These are phyloP conservation scores for Polyommatus icarus DNA, from an alignment of 2,888 invertebrate genomes.

Conservation along the genomic window DNA sequence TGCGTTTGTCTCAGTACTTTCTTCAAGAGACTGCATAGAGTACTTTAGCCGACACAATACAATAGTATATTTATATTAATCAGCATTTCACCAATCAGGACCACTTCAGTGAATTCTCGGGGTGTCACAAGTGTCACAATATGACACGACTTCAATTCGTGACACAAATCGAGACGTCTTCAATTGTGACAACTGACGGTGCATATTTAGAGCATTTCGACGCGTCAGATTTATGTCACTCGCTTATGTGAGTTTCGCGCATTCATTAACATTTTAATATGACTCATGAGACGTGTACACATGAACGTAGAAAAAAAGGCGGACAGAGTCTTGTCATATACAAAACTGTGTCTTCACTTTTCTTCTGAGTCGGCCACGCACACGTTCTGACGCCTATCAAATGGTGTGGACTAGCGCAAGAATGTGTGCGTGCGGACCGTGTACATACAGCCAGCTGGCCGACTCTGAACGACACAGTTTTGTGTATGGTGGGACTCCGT, in stretches of 20 bases:
- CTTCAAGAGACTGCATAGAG: background rate
- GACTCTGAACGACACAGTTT: too few species aligned
- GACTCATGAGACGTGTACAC: background rate
- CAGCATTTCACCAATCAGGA: background rate
- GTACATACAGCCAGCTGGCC: too few species aligned
- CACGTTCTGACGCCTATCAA: too few species aligned
- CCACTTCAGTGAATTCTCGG: background rate
- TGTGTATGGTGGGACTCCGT: too few species aligned
- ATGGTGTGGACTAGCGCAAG: too few species aligned
- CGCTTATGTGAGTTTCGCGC: background rate
- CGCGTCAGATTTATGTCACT: slow-evolving; percentile 16
- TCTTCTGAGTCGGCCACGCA: too few species aligned
- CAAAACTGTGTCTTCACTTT: too few species aligned
- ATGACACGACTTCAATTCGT: slow-evolving; percentile 4
- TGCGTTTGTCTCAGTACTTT: background rate
- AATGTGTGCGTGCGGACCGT: too few species aligned
- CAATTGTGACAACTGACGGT: slow-evolving; percentile 9
- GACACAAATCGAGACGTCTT: slow-evolving; percentile 14
- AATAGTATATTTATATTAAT: background rate
- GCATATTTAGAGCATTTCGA: background rate
- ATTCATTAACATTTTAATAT: background rate
- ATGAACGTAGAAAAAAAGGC: too few species aligned
- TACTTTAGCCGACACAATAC: background rate
- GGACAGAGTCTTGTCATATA: too few species aligned
- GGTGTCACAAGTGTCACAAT: slow-evolving; percentile 6